Evolutionary conservation across 2,113 vertebrate genomes (phyloP), one percentile per base, ranked within the genome.

Genomic region (Thalassarche chlororhynchos): DNA sequence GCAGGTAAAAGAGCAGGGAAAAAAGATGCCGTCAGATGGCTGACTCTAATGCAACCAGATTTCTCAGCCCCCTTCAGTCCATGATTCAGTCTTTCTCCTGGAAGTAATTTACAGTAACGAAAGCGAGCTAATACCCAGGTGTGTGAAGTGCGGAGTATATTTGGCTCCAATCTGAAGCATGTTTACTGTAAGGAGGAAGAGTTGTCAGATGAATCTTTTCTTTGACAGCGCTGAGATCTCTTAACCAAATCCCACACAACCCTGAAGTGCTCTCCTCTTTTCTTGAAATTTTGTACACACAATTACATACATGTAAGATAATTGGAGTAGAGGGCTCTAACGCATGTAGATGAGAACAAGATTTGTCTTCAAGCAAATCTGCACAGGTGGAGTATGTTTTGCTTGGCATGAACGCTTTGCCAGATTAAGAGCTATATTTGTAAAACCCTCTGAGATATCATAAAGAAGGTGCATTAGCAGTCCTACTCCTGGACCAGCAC

Each of bases 21-120:
- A 20, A 36, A 55, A 70, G 72, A 61, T 57, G 74, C 60, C 70
- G 24, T 5, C 47, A 49, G 71, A 62, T 21, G 64, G 38, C 19
- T 42, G 55, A 20, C 29, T 71, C 60, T 4, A 40, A 47, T 8
- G 47, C 11, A 26, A 84, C 72, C 84, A 72, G 69, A 52, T 74
- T 65, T 24, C 91, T 84, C 93, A 79, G 80, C 47, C 69, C 83
- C 69, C 89, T 91, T 86, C 65, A 60, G 42, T 0, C 52, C 77
- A 8, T 92, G 91, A 96, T 95, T 89, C 95, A 97, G 70, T 47
- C 57, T 38, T 92, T 87, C 90, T 94, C 94, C 84, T 97, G 89
- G 95, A 97, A 92, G 66, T 47, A 36, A 96, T 95, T 93, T 72
- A n/a, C 77, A 89, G 8, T 15, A 60, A 23, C 14, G 7, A 76